Conservation (phyloP, 2,113 vertebrate genomes). For the Pachyramphus minor region DNA sequence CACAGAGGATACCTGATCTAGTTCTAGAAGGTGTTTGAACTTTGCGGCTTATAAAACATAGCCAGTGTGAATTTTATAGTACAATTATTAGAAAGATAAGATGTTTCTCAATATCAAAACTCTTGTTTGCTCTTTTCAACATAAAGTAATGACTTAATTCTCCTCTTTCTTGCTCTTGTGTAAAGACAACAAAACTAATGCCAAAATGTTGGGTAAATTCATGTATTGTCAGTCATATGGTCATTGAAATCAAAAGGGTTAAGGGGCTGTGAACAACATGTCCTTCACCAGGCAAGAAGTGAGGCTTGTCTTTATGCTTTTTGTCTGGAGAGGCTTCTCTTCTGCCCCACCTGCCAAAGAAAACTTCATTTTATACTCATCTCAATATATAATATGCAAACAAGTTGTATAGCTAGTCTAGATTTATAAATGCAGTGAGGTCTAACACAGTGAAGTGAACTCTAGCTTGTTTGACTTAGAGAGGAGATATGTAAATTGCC, state of each 20-base stretch:
- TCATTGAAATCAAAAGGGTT: not conserved
- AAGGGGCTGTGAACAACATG: not conserved
- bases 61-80: not conserved
- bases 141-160: not conserved
- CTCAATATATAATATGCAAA: not conserved
- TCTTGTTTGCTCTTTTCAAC: not conserved
- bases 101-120: not conserved
- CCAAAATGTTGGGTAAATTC: not conserved
- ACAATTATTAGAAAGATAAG: not conserved
- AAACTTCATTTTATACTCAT: not conserved
- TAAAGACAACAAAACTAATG: not conserved
- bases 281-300: not conserved
- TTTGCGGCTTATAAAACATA: not conserved
- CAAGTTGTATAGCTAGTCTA: not conserved
- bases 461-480: constrained; percentile 13
- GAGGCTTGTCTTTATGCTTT: not conserved
- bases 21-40: not conserved
- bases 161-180: not conserved
- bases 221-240: not conserved
- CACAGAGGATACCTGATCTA: not conserved
- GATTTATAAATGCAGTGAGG: not conserved
- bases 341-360: not conserved
- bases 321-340: not conserved
- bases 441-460: not conserved
- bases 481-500: constrained; percentile 20